A percentile compares a stretch with the other conserved stretches of the same genome.
Conservation (phyloP, 2,797 vertebrate species). For the Acridotheres tristis region DNA sequence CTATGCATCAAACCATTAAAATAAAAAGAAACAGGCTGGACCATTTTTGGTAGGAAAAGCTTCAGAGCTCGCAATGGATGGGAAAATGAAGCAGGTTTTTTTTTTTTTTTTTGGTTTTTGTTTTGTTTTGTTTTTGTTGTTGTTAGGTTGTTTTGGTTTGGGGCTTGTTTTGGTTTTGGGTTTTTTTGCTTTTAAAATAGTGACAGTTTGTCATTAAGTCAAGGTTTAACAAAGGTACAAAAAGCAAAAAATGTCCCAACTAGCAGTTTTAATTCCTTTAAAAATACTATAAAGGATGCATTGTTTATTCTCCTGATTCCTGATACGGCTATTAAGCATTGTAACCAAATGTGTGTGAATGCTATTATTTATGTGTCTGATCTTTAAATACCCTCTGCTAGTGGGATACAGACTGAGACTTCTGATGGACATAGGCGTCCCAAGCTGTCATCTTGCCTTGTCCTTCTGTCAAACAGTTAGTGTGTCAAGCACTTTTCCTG, state of each 20-base stretch:
- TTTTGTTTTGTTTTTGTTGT: neutral
- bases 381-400: conserved; percentile 63
- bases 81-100: neutral
- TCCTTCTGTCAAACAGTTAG: conserved; percentile 68
- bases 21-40: conserved; percentile 21
- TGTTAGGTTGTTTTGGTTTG: neutral
- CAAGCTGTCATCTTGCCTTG: conserved; percentile 66
- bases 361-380: conserved; percentile 61
- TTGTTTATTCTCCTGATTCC: conserved; percentile 49
- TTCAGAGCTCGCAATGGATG: neutral
- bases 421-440: conserved; percentile 48
- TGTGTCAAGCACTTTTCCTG: conserved; percentile 55
- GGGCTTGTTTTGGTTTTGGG: neutral
- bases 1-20: conserved; percentile 44
- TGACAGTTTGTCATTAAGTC: neutral
- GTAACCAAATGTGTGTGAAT: conserved; percentile 50
- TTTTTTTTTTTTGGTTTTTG: neutral
- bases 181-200: neutral
- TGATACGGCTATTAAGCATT: conserved; percentile 31
- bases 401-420: conserved; percentile 44
- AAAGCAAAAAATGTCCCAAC: neutral
- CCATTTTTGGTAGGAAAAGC: conserved; percentile 40
- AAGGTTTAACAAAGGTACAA: neutral
- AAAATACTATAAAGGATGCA: conserved; percentile 25
- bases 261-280: neutral